These are phyloP conservation scores for Microctonus hyperodae DNA, from an alignment of 2,888 invertebrate species.

Conservation along the genomic window DNA sequence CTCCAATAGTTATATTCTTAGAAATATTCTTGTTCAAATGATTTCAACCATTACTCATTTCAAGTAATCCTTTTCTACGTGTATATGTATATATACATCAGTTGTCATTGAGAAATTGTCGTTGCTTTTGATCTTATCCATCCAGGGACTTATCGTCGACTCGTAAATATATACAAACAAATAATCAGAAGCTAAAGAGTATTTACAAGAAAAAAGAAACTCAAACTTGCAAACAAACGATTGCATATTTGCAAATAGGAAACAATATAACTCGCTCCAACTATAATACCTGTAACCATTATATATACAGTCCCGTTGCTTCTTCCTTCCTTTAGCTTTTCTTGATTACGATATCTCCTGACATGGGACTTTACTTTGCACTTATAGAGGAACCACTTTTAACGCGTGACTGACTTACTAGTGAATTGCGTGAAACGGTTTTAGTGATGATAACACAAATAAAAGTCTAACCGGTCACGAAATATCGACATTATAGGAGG, in stretches of 20 bases:
- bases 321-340: neutral
- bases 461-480: conserved; percentile 33
- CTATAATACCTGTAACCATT: neutral
- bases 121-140: conserved; percentile 7
- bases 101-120: neutral
- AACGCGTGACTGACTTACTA: conserved; percentile 4
- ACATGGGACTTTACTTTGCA: conserved; percentile 10
- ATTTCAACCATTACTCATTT: neutral
- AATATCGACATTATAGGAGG: conserved; percentile 34
- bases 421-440: conserved; percentile 13
- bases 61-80: neutral
- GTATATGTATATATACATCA: too few species aligned
- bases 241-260: neutral
- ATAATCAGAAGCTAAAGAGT: conserved; percentile 9
- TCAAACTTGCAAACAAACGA: neutral
- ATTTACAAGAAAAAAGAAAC: neutral
- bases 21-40: conserved; percentile 3
- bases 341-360: conserved; percentile 7
- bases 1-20: neutral
- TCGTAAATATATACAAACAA: conserved; percentile 21
- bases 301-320: neutral
- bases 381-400: neutral
- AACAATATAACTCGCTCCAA: too few species aligned
- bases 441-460: neutral
- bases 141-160: conserved; percentile 9